Conservation (phyloP, 2,113 vertebrate genomes). For the Pachyramphus minor region DNA sequence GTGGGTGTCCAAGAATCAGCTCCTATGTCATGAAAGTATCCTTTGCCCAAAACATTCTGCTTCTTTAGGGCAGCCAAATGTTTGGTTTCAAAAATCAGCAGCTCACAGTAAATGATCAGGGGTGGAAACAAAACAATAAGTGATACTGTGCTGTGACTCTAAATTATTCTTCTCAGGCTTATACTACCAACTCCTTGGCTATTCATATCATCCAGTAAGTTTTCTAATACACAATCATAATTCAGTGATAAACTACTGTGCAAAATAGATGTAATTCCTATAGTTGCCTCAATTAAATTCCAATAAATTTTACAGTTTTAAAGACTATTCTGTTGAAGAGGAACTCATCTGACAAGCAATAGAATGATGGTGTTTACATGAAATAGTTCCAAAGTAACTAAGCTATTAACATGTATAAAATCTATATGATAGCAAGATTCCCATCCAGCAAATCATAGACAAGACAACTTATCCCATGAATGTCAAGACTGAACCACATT, state of each 20-base stretch:
- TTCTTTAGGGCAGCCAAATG: neutral
- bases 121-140: neutral
- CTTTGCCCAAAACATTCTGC: neutral
- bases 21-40: neutral
- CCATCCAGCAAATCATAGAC: neutral
- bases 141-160: neutral
- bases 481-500: neutral
- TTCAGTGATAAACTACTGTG: neutral
- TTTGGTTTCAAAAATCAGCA: neutral
- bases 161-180: neutral
- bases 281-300: neutral
- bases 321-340: neutral
- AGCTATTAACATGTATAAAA: neutral
- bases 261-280: neutral
- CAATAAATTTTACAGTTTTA: neutral
- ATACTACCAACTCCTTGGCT: neutral
- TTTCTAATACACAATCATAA: neutral
- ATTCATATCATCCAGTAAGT: neutral
- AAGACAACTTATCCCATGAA: neutral
- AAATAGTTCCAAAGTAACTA: neutral
- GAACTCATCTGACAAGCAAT: neutral
- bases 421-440: neutral
- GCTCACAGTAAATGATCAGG: neutral
- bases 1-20: neutral
- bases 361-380: neutral